Percentiles rank a stretch among this genome's conserved stretches.
Evolutionary conservation across 2,113 vertebrate genomes (phyloP).

Genomic region (Thamnophis sirtalis): DNA sequence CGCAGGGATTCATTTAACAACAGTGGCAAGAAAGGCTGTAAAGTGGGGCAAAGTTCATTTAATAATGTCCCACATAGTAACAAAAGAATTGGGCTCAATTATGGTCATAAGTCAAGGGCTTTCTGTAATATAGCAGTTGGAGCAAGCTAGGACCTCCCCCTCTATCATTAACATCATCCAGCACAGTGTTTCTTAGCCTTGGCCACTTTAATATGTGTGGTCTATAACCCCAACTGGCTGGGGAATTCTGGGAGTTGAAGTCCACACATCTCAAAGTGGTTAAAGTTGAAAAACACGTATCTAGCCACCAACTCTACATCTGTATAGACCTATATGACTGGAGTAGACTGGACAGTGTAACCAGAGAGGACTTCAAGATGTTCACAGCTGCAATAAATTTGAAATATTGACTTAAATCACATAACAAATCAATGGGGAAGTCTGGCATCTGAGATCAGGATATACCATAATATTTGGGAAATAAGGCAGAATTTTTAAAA

Average conservation of each 20-base stretch:
- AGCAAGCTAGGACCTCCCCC: background rate
- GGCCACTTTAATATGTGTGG: background rate
- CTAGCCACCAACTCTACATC: background rate
- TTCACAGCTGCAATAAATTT: background rate
- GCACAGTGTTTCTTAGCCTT: background rate
- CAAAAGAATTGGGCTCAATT: no score
- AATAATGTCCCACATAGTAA: no score
- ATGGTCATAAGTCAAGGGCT: no score
- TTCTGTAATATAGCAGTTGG: background rate
- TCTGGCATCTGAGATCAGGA: background rate
- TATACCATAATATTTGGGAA: background rate
- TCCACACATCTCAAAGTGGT: background rate
- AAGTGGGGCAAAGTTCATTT: no score
- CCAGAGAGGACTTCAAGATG: background rate
- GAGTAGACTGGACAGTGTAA: background rate
- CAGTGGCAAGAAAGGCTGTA: no score
- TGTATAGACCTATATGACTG: background rate
- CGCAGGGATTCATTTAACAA: no score
- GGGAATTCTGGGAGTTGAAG: background rate
- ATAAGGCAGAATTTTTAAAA: background rate
- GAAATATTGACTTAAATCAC: background rate
- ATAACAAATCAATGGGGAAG: background rate
- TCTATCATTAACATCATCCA: background rate
- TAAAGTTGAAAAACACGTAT: background rate
- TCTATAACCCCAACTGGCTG: background rate